These are phyloP conservation scores for Phragmatobia fuliginosa DNA, from an alignment of 2,888 invertebrate genomes.

Conservation along the genomic window DNA sequence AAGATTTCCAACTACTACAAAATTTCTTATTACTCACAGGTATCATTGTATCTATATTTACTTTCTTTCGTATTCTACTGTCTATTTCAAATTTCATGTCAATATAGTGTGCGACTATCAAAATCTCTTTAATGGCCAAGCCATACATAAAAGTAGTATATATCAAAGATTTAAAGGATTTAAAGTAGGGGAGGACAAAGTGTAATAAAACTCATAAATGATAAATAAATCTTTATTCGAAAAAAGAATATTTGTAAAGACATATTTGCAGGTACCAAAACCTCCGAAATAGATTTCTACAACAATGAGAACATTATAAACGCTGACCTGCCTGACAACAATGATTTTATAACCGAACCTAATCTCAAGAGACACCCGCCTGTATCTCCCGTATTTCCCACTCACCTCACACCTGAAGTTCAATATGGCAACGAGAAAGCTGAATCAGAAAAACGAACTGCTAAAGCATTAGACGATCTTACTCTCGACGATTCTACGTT, in stretches of 20 bases:
- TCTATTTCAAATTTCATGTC: not conserved
- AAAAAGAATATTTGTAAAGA: slow-evolving; percentile 43
- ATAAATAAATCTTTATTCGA: slow-evolving; percentile 6
- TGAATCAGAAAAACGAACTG: slow-evolving; percentile 71
- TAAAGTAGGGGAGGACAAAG: not conserved
- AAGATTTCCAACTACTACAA: no score
- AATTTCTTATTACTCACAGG: not conserved
- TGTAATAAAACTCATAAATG: not conserved
- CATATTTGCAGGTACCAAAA: slow-evolving; percentile 76
- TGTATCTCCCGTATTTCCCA: slow-evolving; percentile 76
- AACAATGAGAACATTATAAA: slow-evolving; percentile 67
- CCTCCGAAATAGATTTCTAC: slow-evolving; percentile 83
- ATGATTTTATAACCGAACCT: slow-evolving; percentile 58
- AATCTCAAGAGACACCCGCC: slow-evolving; percentile 63
- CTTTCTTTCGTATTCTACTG: not conserved
- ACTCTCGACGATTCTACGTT: slow-evolving; percentile 70
- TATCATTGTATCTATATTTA: not conserved
- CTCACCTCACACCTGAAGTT: slow-evolving; percentile 80
- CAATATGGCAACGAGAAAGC: slow-evolving; percentile 84
- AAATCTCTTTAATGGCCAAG: not conserved
- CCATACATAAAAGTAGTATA: not conserved
- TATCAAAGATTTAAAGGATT: not conserved
- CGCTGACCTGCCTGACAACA: slow-evolving; percentile 57
- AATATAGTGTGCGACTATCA: not conserved
- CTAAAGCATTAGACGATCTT: slow-evolving; percentile 65